phyloP scores from a whole-genome alignment of 2,888 invertebrate species.

The Empis livida region DNA sequence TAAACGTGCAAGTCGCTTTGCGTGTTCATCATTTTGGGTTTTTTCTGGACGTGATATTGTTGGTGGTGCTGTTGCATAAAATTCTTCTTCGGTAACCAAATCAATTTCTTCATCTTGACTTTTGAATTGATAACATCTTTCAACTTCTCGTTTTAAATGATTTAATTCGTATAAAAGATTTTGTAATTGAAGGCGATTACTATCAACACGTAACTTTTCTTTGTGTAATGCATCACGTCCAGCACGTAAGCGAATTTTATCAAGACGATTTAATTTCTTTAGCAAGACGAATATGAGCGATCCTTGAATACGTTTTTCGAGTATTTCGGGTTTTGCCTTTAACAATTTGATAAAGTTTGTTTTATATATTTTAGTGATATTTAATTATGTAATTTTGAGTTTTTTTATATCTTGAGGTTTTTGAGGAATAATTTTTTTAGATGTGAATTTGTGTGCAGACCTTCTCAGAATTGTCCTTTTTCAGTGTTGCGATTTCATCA shows the following conservation, averaged over 20 bases:
- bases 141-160: constrained; percentile 88
- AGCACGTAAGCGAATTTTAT: constrained; percentile 74
- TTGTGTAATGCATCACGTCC: constrained; percentile 68
- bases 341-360: constrained; percentile 15
- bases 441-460: constrained; percentile 16
- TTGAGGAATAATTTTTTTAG: not conserved
- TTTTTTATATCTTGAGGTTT: no score
- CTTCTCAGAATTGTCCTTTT: constrained; percentile 43
- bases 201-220: constrained; percentile 81
- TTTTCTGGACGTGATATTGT: constrained; percentile 50
- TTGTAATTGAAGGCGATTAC: constrained; percentile 78
- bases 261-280: constrained; percentile 80
- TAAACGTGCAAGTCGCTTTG: constrained; percentile 67
- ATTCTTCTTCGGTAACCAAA: constrained; percentile 70
- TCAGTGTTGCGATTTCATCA: constrained; percentile 53
- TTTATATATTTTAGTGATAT: no score
- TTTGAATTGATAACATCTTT: constrained; percentile 87
- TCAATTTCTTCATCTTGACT: constrained; percentile 91
- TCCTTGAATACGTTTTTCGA: constrained; percentile 55
- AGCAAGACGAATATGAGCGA: constrained; percentile 66
- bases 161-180: constrained; percentile 89
- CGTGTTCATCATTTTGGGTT: constrained; percentile 60
- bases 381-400: no score
- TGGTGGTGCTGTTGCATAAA: constrained; percentile 65
- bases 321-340: constrained; percentile 48